Evolutionary conservation across 2,113 vertebrate genomes (phyloP).

Genomic region (Rhagologus leucostigma): DNA sequence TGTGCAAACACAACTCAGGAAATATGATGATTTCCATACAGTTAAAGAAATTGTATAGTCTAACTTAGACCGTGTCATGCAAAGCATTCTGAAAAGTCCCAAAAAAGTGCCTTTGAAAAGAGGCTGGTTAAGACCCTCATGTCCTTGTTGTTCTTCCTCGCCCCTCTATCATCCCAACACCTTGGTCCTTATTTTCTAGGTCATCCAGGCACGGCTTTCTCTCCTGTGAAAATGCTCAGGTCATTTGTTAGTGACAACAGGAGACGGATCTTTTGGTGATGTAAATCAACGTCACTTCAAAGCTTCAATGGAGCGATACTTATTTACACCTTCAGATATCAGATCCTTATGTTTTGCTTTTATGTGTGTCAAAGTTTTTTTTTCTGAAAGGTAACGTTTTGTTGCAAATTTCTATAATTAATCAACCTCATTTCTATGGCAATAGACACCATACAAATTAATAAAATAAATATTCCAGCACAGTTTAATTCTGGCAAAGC

Average conservation of each 20-base stretch:
- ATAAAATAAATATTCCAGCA: slow-evolving; percentile 1
- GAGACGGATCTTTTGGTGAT: slow-evolving; percentile 29
- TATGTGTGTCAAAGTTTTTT: not conserved
- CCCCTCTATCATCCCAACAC: not conserved
- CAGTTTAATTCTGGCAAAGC: slow-evolving; percentile 19
- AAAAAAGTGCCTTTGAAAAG: not conserved
- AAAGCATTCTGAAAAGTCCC: not conserved
- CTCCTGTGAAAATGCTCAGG: slow-evolving; percentile 13
- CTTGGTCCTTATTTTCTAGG: slow-evolving; percentile 13
- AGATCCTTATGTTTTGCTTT: slow-evolving; percentile 8
- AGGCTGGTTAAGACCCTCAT: not conserved
- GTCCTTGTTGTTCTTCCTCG: not conserved
- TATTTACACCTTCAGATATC: slow-evolving; percentile 47
- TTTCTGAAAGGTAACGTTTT: not conserved
- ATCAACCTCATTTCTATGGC: not conserved
- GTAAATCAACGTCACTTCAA: slow-evolving; percentile 65
- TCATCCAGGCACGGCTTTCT: not conserved
- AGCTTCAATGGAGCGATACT: not conserved
- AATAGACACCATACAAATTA: slow-evolving; percentile 6
- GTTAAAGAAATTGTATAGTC: not conserved
- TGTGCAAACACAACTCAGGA: not conserved
- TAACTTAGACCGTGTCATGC: not conserved
- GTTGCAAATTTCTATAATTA: slow-evolving; percentile 35
- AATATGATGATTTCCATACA: not conserved
- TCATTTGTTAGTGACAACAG: slow-evolving; percentile 36